These are phyloP conservation scores for Protosalanx chinensis DNA, from an alignment of 2,797 vertebrate genomes.

Conservation along the genomic window DNA sequence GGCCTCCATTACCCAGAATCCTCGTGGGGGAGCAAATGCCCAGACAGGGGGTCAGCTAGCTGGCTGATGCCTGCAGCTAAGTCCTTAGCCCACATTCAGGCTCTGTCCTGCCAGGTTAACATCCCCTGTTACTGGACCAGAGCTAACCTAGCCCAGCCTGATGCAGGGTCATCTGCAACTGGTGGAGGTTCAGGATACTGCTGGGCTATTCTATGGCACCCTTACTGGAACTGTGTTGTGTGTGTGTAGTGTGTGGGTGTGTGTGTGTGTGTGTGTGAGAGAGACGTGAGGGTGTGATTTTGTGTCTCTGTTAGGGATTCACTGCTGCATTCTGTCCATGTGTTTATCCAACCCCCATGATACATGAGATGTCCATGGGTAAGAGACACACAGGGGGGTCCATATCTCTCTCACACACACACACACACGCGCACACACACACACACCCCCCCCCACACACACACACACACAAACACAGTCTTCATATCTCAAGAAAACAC, in stretches of 20 bases:
- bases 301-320: not conserved
- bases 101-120: not conserved
- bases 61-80: conserved; percentile 55
- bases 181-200: not conserved
- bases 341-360: conserved; percentile 5
- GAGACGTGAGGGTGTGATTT: not conserved
- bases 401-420: not conserved
- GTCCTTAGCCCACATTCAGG: conserved; percentile 29
- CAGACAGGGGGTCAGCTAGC: conserved; percentile 58
- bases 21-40: conserved; percentile 53
- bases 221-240: not conserved
- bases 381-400: conserved; percentile 25
- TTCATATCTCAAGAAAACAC: too few species aligned
- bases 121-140: not conserved
- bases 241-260: conserved; percentile 15
- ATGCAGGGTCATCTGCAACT: not conserved
- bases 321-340: not conserved
- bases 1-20: conserved; percentile 65
- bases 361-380: conserved; percentile 18
- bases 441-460: not conserved
- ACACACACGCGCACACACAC: conserved; percentile 18
- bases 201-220: conserved; percentile 13
- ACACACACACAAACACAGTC: conserved; percentile 14
- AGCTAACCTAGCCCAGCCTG: too few species aligned
- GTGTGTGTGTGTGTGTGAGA: not conserved